Evolutionary conservation across 2,113 vertebrate species (phyloP).

Genomic region (Zosterops japonicus): DNA sequence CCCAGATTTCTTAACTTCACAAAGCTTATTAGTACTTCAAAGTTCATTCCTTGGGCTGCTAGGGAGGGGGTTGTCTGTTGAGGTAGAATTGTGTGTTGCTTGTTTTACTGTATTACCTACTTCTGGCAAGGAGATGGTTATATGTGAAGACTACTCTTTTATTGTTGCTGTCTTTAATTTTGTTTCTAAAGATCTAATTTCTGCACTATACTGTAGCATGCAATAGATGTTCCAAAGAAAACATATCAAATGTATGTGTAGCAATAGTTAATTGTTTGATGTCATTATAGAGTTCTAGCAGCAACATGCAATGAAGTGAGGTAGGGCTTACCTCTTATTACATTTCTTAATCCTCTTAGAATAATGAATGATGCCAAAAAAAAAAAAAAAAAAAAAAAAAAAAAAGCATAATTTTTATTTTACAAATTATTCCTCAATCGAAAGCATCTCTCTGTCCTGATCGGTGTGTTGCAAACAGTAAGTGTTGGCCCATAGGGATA

Average conservation of each 20-base stretch:
- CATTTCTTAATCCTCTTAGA: not conserved
- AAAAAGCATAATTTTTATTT: slow-evolving; percentile 20
- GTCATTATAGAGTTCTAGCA: not conserved
- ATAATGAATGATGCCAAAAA: not conserved
- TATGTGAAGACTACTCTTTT: not conserved
- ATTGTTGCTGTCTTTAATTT: not conserved
- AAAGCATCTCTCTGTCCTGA: not conserved
- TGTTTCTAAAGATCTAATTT: not conserved
- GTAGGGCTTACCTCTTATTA: not conserved
- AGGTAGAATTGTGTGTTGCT: not conserved
- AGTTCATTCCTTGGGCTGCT: not conserved
- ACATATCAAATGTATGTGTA: not conserved
- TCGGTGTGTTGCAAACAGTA: not conserved
- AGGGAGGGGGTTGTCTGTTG: not conserved
- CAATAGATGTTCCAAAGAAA: not conserved
- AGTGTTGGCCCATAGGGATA: not conserved
- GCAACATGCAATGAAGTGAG: not conserved
- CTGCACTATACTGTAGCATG: not conserved
- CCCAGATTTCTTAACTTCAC: not conserved
- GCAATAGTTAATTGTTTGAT: not conserved
- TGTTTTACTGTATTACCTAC: not conserved
- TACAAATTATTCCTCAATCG: not conserved
- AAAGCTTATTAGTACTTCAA: not conserved
- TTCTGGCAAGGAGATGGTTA: not conserved
- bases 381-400: not conserved